Base-by-base conservation (phyloP, 2,888 invertebrate species). In the Branchipolynoe longqiensis region DNA sequence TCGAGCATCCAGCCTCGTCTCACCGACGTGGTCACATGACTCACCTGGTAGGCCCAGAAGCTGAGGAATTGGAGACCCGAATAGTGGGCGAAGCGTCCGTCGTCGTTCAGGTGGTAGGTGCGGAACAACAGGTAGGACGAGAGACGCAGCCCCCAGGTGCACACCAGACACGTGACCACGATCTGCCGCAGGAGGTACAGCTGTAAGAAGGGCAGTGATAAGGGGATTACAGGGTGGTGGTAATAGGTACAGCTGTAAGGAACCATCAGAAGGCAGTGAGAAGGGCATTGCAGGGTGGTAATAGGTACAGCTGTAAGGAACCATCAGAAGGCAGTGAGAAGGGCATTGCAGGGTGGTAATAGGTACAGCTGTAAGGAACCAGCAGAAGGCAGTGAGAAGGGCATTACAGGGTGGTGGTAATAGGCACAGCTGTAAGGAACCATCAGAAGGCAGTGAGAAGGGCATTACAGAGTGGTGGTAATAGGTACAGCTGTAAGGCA, bases 1-100 rank as follows among this genome's bases (percentile, higher is more conserved):
- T n/a, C n/a, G n/a, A n/a, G n/a, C n/a, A n/a, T n/a, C n/a, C n/a
- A n/a, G n/a, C n/a, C n/a, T n/a, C n/a, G n/a, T n/a, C n/a, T n/a
- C n/a, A n/a, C n/a, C n/a, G n/a, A n/a, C n/a, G n/a, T n/a, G n/a
- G n/a, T n/a, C n/a, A n/a, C n/a, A n/a, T n/a, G n/a, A 86, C 84
- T 93, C 94, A 96, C 97, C 95, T 97, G 97, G 94, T 98, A 98
- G 0, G 97, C 97, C 96, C 98, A 98, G 93, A 98, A 98, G 4
- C 97, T 96, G n/a, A 97, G 97, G 92, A 97, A 98, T 90, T 97
- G 95, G 28, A 96, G 96, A 92, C 97, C 98, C 90, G 97, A 96
- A 89, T 96, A 96, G 93, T 98, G 98, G 92, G 97, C 97, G 92
- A 98, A 98, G 91, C 97, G 96, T 90, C 97, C 97, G 93, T 98